Conservation (phyloP, 2,113 vertebrate genomes). For the Ctenomys sociabilis region DNA sequence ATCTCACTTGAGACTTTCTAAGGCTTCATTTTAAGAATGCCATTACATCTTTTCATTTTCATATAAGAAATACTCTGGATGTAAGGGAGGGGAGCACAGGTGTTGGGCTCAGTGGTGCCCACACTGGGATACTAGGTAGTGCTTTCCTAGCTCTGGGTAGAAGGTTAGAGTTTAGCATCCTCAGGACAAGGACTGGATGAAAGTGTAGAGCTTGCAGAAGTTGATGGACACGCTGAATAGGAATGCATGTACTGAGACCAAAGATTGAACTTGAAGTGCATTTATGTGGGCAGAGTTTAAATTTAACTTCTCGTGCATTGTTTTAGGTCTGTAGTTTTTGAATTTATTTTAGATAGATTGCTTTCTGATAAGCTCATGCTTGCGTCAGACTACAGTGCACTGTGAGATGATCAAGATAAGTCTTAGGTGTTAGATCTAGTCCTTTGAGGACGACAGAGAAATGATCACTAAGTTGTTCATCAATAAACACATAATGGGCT, state of each 20-base stretch:
- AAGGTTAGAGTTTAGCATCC: neutral
- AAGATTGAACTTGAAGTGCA: neutral
- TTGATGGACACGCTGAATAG: neutral
- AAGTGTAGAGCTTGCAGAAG: neutral
- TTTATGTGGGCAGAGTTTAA: neutral
- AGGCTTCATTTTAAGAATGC: slow-evolving; percentile 34
- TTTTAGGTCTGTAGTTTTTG: neutral
- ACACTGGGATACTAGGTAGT: neutral
- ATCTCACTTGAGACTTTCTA: neutral
- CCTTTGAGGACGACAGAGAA: neutral
- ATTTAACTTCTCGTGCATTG: neutral
- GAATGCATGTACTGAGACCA: neutral
- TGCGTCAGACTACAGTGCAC: neutral
- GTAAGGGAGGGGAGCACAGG: neutral
- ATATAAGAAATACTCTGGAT: neutral
- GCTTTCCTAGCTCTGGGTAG: neutral
- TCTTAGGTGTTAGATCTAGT: neutral
- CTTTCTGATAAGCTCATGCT: neutral
- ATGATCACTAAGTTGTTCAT: neutral
- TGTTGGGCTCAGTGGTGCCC: neutral
- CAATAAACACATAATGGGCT: neutral
- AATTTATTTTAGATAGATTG: neutral
- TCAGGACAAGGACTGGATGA: neutral
- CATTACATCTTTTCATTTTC: neutral
- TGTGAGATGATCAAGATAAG: neutral